Conservation (phyloP, 2,888 invertebrate genomes). For the Scaptomyza flava region DNA sequence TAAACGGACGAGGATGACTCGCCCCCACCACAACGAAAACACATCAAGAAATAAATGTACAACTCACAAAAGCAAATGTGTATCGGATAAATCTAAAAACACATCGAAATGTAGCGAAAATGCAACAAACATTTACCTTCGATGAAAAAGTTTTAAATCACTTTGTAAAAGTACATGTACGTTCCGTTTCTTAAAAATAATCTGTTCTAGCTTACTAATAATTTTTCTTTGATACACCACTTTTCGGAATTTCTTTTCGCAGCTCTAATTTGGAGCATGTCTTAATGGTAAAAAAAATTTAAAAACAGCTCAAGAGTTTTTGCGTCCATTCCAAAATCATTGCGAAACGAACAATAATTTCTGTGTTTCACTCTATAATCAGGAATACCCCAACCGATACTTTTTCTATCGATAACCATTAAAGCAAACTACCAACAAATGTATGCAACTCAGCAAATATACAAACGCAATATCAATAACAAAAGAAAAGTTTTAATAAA, state of each 20-base stretch:
- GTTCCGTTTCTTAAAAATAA: too few relatives aligned
- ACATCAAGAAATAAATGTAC: neutral
- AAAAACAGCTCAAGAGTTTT: neutral
- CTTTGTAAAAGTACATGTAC: too few relatives aligned
- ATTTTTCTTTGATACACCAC: too few relatives aligned
- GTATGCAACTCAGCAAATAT: neutral
- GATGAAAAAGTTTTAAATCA: too few relatives aligned
- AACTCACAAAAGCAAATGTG: too few relatives aligned
- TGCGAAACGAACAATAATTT: neutral
- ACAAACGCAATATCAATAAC: neutral
- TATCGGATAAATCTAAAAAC: too few relatives aligned
- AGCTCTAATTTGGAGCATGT: too few relatives aligned
- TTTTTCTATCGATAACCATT: constrained; percentile 12
- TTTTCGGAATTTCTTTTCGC: too few relatives aligned
- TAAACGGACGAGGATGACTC: neutral
- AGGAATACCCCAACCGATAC: neutral
- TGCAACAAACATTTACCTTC: too few relatives aligned
- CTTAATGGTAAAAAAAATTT: neutral
- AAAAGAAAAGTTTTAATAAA: neutral
- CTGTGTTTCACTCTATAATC: neutral
- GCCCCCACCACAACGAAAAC: neutral
- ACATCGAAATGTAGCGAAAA: too few relatives aligned
- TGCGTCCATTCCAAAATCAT: neutral
- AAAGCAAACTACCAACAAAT: neutral
- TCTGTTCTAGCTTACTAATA: too few relatives aligned